A percentile compares a stretch with the other conserved stretches of the same genome.
These are phyloP conservation scores for Pinna nobilis DNA, from an alignment of 1,140 invertebrate species.

Conservation along the genomic window DNA sequence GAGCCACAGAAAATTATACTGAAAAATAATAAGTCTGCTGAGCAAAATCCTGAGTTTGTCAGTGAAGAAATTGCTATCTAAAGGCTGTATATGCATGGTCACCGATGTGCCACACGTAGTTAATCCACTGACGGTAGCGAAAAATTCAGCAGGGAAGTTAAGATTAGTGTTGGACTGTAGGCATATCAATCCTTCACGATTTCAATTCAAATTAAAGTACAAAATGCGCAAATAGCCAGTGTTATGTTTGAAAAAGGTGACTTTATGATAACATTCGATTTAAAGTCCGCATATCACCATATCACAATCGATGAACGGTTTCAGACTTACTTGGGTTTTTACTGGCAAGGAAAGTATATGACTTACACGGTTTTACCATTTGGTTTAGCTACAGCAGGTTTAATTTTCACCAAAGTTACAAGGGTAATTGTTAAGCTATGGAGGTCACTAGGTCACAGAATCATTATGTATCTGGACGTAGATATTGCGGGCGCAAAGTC, in stretches of 20 bases:
- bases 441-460: slow-evolving; percentile 15
- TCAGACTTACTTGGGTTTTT: slow-evolving; percentile 30
- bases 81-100: slow-evolving; percentile 1
- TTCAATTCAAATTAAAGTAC: slow-evolving; percentile 15
- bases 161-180: slow-evolving; percentile 12
- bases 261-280: slow-evolving; percentile 4
- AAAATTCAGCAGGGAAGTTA: slow-evolving; percentile 7
- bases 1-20: background rate
- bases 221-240: background rate
- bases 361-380: slow-evolving; percentile 39
- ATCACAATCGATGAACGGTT: slow-evolving; percentile 8
- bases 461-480: slow-evolving; percentile 25
- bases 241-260: slow-evolving; percentile 9
- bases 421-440: background rate
- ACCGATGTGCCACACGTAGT: background rate
- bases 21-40: slow-evolving; percentile 27
- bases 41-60: slow-evolving; percentile 15
- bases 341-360: slow-evolving; percentile 18
- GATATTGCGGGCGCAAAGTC: slow-evolving; percentile 6
- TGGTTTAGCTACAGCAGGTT: slow-evolving; percentile 25
- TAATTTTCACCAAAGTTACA: slow-evolving; percentile 27
- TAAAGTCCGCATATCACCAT: slow-evolving; percentile 36
- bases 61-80: slow-evolving; percentile 10
- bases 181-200: slow-evolving; percentile 1
- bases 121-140: slow-evolving; percentile 24